A percentile compares a stretch with the other conserved stretches of the same genome.
phyloP scores from a whole-genome alignment of 1,140 invertebrate genomes.

The Copidosoma floridanum region DNA sequence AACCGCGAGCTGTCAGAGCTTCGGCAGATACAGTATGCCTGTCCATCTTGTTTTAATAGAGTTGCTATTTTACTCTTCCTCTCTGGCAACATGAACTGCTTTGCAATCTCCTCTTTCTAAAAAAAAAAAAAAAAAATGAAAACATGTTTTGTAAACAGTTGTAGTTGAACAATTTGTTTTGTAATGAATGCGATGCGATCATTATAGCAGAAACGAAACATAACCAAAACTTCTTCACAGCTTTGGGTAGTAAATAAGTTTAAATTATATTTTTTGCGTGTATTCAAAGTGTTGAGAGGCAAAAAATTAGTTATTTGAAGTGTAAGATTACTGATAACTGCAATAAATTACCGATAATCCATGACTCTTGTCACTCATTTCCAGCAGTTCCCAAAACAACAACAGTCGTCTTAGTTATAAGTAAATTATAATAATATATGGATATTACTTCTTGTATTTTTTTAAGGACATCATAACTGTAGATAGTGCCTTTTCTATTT shows the following conservation, averaged over 20 bases:
- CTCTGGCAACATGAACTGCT: constrained; percentile 85
- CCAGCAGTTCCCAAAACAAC: too few species aligned
- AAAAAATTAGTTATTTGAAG: too few species aligned
- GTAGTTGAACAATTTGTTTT: too few species aligned
- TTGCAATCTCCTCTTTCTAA: constrained; percentile 86
- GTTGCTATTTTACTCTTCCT: constrained; percentile 89
- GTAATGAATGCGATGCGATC: too few species aligned
- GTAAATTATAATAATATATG: too few species aligned
- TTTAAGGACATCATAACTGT: too few species aligned
- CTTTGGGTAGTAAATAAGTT: neutral
- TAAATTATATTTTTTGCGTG: neutral
- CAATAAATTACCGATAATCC: constrained; percentile 36
- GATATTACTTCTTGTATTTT: too few species aligned
- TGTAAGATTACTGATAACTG: neutral
- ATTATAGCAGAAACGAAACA: neutral
- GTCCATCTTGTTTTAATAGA: constrained; percentile 81
- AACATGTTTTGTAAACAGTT: too few species aligned
- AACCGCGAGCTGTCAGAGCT: constrained; percentile 89
- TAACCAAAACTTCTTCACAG: neutral
- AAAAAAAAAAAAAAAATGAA: constrained; percentile 23
- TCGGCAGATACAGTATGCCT: constrained; percentile 92
- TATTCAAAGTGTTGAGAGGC: too few species aligned
- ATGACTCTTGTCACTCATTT: constrained; percentile 36
- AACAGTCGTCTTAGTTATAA: too few species aligned
- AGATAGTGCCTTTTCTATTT: too few species aligned